These are phyloP conservation scores for Myotis findleyi DNA, from an alignment of 2,797 vertebrate genomes.

Conservation along the genomic window DNA sequence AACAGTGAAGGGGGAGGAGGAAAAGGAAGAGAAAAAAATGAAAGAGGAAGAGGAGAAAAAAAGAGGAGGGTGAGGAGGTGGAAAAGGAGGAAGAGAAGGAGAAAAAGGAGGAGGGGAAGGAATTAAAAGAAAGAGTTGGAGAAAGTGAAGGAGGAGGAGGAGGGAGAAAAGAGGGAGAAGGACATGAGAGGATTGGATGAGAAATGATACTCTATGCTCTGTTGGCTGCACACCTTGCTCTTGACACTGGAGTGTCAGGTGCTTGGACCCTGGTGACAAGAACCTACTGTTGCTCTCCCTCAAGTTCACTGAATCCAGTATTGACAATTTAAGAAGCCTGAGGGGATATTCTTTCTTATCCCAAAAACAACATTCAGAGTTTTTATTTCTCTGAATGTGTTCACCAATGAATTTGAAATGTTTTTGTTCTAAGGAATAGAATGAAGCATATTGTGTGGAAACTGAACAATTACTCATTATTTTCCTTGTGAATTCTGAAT, in stretches of 20 bases:
- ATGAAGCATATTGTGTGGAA: slow-evolving; percentile 49
- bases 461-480: slow-evolving; percentile 70
- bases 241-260: background rate
- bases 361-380: slow-evolving; percentile 73
- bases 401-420: slow-evolving; percentile 19
- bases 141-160: background rate
- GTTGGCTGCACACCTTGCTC: background rate
- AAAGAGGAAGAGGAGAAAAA: too few species aligned
- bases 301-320: background rate
- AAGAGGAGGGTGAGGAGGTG: background rate
- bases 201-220: rapidly evolving
- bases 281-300: background rate
- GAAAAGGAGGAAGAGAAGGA: background rate
- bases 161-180: rapidly evolving
- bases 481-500: background rate
- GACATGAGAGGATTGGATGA: too few species aligned
- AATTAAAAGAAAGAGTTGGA: too few species aligned
- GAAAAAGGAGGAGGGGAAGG: background rate
- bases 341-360: slow-evolving; percentile 59
- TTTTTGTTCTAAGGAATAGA: slow-evolving; percentile 68
- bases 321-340: slow-evolving; percentile 22
- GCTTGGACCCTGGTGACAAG: background rate
- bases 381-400: slow-evolving; percentile 59
- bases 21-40: too few species aligned
- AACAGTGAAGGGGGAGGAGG: too few species aligned